These are phyloP conservation scores for Pitta sordida DNA, from an alignment of 2,113 vertebrate genomes.

Conservation along the genomic window DNA sequence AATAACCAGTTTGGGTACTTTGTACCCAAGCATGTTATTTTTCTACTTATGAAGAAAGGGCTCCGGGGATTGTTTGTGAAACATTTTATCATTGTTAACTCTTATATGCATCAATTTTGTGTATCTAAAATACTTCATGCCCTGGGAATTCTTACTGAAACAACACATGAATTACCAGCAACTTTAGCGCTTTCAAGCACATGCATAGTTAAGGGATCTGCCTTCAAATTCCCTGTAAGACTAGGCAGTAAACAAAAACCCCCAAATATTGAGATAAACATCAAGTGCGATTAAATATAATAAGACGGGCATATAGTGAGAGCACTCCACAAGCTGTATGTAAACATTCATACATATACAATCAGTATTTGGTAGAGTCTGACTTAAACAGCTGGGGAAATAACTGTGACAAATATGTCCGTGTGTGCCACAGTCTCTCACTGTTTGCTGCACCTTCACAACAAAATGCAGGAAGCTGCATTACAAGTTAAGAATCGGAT, in stretches of 20 bases:
- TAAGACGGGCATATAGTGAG: background rate
- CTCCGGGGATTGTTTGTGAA: background rate
- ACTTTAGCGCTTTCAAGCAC: background rate
- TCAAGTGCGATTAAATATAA: background rate
- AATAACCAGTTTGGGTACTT: background rate
- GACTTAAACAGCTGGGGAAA: background rate
- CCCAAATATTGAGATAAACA: background rate
- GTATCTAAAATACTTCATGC: background rate
- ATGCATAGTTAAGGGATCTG: background rate
- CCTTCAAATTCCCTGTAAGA: background rate
- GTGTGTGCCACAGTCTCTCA: background rate
- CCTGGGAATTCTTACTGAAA: background rate
- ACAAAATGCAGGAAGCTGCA: background rate
- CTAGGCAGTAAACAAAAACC: background rate
- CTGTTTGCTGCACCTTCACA: background rate
- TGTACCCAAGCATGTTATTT: conserved; percentile 10
- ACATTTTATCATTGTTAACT: background rate
- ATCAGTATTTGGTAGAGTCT: background rate
- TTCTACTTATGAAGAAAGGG: background rate
- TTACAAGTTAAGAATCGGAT: background rate
- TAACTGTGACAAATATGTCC: background rate
- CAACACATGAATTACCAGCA: background rate
- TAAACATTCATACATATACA: background rate
- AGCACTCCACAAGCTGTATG: background rate
- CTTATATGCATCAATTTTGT: background rate